Base-by-base conservation (phyloP, 2,113 vertebrate species). In the Hylia prasina region DNA sequence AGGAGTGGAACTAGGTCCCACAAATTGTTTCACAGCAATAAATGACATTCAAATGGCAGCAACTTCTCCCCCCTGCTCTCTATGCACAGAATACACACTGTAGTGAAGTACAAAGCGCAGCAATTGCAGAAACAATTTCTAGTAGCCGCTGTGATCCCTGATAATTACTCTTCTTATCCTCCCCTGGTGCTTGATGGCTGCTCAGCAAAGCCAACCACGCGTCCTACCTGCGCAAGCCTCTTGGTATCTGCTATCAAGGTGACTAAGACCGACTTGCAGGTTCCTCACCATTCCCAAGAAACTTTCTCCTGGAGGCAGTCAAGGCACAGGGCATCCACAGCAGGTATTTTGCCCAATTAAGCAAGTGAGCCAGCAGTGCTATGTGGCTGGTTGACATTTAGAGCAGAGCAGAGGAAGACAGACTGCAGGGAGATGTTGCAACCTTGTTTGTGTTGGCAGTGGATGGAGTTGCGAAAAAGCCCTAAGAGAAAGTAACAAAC, bases 401-500 rank as follows among this genome's bases (percentile, higher is more conserved):
- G 45, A 90, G 68, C 39, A 24, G 48, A 61, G 54, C 47, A 11
- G 37, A 77, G 65, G 61, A 90, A 73, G 89, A 65, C 17, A 44
- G 87, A 75, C 70, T 24, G 47, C 37, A 65, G 90, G 69, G 86
- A 84, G 89, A 51, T 95, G 93, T 93, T 88, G 94, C 83, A 94
- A 97, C 33, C 68, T 66, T 90, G 73, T 96, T 96, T 91, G 89
- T 82, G 72, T 93, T 95, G 89, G 92, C 93, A 76, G 39, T 16
- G 75, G 87, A 90, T 30, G 61, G 57, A 25, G 72, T 94, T 96
- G 89, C 73, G 87, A 95, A 95, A 97, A 95, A 86, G 90, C 94
- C 95, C 91, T 83, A 81, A 87, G 94, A 96, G 96, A 93, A 94
- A 97, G 95, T 96, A 95, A 93, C 90, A 96, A 95, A 96, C 82